A percentile compares a stretch with the other conserved stretches of the same genome.
These are phyloP conservation scores for Cheiracanthium punctorium DNA, from an alignment of 2,888 invertebrate species.

Conservation along the genomic window DNA sequence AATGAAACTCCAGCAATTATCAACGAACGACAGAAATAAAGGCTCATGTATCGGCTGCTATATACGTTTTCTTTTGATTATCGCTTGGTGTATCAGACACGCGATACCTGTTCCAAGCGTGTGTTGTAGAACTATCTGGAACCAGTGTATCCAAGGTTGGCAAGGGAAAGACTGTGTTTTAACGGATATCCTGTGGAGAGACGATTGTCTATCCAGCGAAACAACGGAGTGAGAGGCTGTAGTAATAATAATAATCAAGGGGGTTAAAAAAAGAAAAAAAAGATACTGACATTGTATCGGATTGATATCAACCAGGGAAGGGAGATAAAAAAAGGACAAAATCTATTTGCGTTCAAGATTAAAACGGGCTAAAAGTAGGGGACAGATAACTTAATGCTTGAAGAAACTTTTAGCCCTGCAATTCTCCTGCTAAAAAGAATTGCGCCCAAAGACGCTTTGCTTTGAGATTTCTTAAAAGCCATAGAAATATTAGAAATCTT, in stretches of 20 bases:
- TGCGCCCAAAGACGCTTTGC: too few relatives aligned
- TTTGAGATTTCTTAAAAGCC: too few relatives aligned
- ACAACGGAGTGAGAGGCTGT: slow-evolving; percentile 23
- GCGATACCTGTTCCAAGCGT: slow-evolving; percentile 51
- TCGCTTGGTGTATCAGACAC: slow-evolving; percentile 44
- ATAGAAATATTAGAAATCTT: too few relatives aligned
- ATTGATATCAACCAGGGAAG: slow-evolving; percentile 29
- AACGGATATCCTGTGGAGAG: slow-evolving; percentile 59
- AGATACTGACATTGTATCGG: slow-evolving; percentile 35
- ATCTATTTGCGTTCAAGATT: slow-evolving; percentile 18
- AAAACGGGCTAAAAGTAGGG: background rate
- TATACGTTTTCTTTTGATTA: slow-evolving; percentile 39
- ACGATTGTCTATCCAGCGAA: slow-evolving; percentile 44
- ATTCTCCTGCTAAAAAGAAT: too few relatives aligned
- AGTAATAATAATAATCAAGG: slow-evolving; percentile 38
- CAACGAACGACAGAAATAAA: slow-evolving; percentile 6
- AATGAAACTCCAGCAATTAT: slow-evolving; percentile 18
- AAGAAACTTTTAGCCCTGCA: background rate
- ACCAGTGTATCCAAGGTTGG: slow-evolving; percentile 59
- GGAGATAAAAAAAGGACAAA: slow-evolving; percentile 28
- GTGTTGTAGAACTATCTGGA: slow-evolving; percentile 28
- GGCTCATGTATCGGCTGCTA: slow-evolving; percentile 15
- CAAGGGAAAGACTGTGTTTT: slow-evolving; percentile 18
- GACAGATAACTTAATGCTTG: background rate
- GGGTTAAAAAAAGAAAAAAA: slow-evolving; percentile 51